Base-by-base conservation (phyloP, 2,797 vertebrate genomes). In the Carduelis carduelis region DNA sequence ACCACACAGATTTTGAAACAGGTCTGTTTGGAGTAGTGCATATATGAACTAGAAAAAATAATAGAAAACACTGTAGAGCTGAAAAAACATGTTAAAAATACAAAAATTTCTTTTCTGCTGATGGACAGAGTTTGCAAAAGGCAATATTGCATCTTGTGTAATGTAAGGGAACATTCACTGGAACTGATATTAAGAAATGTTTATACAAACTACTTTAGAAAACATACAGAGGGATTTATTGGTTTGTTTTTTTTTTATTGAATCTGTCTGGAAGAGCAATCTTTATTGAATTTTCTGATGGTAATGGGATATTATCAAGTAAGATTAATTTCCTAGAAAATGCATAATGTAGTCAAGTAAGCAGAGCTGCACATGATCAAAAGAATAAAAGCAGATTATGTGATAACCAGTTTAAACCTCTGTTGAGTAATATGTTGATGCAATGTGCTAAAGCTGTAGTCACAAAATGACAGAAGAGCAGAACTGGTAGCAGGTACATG, bases 21-120 rank as follows among this genome's bases (percentile, higher is more conserved):
- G 28, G 46, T 90, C 85, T 88, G 61, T 66, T 41, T 79, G 77
- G 76, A 89, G 61, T 37, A 63, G 18, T 39, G 59, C 56, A 43
- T 66, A 18, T 34, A 71, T 46, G 71, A 96, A 85, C 44, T 59
- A 82, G 77, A 96, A 96, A 30, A 95, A 96, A 95, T 83, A 61
- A 76, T 69, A 70, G 78, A 74, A 95, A 97, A 95, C 76, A 59
- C 80, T 83, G 82, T 59, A 96, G 74, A 93, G 94, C 83, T 91
- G 72, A 55, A 70, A 96, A 96, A 89, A 34, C 32, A 77, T 65
- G 64, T 72, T 84, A 6, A 64, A 89, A 76, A 41, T n/a, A 24
- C 93, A 52, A 84, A 94, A 69, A 52, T 52, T 90, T 83, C 64
- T 79, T 84, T 61, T 83, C 85, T 95, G 63, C 56, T 1, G 1